Base-by-base conservation (phyloP, 2,888 invertebrate genomes). In the Dinocampus coccinellae region DNA sequence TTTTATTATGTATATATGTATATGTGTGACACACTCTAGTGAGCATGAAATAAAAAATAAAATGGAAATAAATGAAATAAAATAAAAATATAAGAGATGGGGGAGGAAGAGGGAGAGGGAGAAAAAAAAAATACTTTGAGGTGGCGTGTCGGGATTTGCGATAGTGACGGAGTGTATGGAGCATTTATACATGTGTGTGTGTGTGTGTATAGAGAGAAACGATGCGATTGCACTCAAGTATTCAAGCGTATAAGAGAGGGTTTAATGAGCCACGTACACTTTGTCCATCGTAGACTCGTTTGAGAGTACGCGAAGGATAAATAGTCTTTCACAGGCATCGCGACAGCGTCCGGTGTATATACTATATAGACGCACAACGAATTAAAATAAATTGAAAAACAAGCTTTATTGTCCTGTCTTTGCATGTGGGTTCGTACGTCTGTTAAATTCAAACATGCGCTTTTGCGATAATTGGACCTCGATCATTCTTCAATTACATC, bases 281-380 rank as follows among this genome's bases (percentile, higher is more conserved):
- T 75, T 74, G 72, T 74, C 75, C 70, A 74, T 74, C 62, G 74
- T 66, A 66, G 61, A 65, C 70, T 75, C 73, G 70, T 74, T 75
- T 47, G 47, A 47, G 47, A 47, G 47, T 47, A 47, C 47, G 47
- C 47, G 47, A 47, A 61, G 39, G 22, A 36, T 61, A 61, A 61
- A 39, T 34, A 39, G 20, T 61, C 26, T 47, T 47, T 47, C 47
- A 33, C 29, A 58, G 58, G 58, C 33, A 58, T 33, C 33, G 58
- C 29, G 58, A 33, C 58, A 58, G 16, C 33, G 29, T 13, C 58
- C 29, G 58, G 29, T 58, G 16, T 29, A 33, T 16, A 29, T n/a
- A n/a, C n/a, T n/a, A 16, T 33, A 33, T 33, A 16, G 16, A 58
- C 33, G 33, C 58, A 33, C 33, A 58, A 33, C 29, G 58, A 58